These are phyloP conservation scores for Drosophila burlai DNA, from an alignment of 1,140 invertebrate species.

Conservation along the genomic window DNA sequence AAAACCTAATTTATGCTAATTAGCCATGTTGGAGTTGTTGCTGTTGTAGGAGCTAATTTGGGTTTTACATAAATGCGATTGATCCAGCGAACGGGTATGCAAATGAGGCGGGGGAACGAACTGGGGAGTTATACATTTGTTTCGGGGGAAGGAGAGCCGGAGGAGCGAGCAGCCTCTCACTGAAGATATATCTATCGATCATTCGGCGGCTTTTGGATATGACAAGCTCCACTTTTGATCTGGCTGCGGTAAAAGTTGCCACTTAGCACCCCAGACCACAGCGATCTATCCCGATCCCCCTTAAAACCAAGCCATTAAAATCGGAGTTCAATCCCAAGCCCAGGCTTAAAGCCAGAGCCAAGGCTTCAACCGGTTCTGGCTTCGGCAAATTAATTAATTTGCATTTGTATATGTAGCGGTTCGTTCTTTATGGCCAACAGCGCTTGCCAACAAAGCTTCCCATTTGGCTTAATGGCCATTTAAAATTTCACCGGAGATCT, in stretches of 20 bases:
- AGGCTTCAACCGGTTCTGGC: constrained; percentile 45
- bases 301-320: constrained; percentile 6
- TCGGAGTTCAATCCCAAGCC: background rate
- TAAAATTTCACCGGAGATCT: constrained; percentile 77
- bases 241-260: constrained; percentile 45
- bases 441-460: constrained; percentile 66
- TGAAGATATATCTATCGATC: constrained; percentile 50
- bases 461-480: constrained; percentile 74
- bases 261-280: constrained; percentile 40
- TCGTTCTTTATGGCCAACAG: constrained; percentile 52
- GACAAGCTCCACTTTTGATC: constrained; percentile 46
- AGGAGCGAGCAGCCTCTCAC: constrained; percentile 13
- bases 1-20: constrained; percentile 83
- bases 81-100: constrained; percentile 62
- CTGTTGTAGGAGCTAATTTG: constrained; percentile 57
- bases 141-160: background rate
- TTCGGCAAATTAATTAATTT: constrained; percentile 71
- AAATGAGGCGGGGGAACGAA: constrained; percentile 52
- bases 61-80: constrained; percentile 69
- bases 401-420: constrained; percentile 75
- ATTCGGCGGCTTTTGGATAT: constrained; percentile 30
- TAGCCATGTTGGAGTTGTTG: constrained; percentile 42
- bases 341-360: background rate
- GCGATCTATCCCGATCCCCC: background rate
- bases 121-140: background rate